phyloP scores from a whole-genome alignment of 2,888 invertebrate species.

The Leptarthrus brevirostris region DNA sequence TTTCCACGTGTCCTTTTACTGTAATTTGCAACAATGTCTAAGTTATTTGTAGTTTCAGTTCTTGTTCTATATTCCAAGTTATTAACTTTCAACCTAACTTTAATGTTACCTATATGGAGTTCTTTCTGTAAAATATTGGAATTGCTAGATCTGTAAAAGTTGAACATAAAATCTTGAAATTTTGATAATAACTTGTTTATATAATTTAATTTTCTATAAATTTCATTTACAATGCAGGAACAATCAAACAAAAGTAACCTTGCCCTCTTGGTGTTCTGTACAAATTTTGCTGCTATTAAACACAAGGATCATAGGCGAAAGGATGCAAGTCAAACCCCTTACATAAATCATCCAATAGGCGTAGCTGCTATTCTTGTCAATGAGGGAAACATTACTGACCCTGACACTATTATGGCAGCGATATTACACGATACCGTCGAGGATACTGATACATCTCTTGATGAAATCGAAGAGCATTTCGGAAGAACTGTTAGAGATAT shows the following conservation, averaged over 20 bases:
- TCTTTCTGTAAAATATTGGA: too few relatives aligned
- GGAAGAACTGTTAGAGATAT: slow-evolving; percentile 72
- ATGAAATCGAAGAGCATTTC: slow-evolving; percentile 75
- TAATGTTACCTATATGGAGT: too few relatives aligned
- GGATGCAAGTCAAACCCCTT: slow-evolving; percentile 77
- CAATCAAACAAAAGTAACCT: neutral
- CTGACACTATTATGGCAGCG: slow-evolving; percentile 73
- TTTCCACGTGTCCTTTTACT: too few relatives aligned
- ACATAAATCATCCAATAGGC: slow-evolving; percentile 86
- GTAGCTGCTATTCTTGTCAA: slow-evolving; percentile 76
- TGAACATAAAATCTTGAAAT: too few relatives aligned
- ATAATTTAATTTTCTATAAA: too few relatives aligned
- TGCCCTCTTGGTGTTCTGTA: slow-evolving; percentile 64
- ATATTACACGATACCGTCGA: slow-evolving; percentile 86
- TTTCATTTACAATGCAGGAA: too few relatives aligned
- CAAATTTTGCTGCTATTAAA: slow-evolving; percentile 80
- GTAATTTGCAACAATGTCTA: too few relatives aligned
- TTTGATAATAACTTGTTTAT: too few relatives aligned
- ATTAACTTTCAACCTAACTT: too few relatives aligned
- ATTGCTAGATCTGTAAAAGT: too few relatives aligned
- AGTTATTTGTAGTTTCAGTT: too few relatives aligned
- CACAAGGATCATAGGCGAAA: slow-evolving; percentile 78
- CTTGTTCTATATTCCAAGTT: too few relatives aligned
- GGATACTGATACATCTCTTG: slow-evolving; percentile 81
- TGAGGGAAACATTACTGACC: slow-evolving; percentile 72